A percentile compares a stretch with the other conserved stretches of the same genome.
Conservation (phyloP, 2,888 invertebrate species). For the Papilio gigon region DNA sequence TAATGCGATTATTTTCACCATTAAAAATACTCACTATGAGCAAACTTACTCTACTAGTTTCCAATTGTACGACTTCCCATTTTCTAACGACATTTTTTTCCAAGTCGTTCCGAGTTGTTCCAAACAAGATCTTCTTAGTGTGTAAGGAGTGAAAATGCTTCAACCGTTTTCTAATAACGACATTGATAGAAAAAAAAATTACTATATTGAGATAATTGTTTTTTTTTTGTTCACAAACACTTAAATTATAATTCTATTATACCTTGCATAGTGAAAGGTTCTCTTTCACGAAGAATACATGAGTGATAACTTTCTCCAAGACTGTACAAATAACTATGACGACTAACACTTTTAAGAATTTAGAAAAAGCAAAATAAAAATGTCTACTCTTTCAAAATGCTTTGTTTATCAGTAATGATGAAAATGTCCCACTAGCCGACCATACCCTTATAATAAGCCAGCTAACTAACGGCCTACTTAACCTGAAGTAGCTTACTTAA, state of each 20-base stretch:
- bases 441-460: slow-evolving; percentile 62
- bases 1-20: slow-evolving; percentile 43
- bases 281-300: background rate
- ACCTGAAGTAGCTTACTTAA: background rate
- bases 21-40: slow-evolving; percentile 62
- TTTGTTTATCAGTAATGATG: slow-evolving; percentile 40
- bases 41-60: slow-evolving; percentile 65
- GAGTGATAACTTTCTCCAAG: slow-evolving; percentile 29
- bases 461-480: slow-evolving; percentile 63
- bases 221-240: background rate
- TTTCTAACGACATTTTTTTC: slow-evolving; percentile 80
- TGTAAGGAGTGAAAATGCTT: slow-evolving; percentile 62
- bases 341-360: slow-evolving; percentile 5
- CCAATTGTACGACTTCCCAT: slow-evolving; percentile 73
- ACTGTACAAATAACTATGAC: slow-evolving; percentile 21
- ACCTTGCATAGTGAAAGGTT: slow-evolving; percentile 14
- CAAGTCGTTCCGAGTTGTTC: slow-evolving; percentile 53
- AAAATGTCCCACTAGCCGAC: slow-evolving; percentile 68
- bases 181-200: slow-evolving; percentile 22
- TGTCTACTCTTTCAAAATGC: slow-evolving; percentile 16
- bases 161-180: slow-evolving; percentile 46
- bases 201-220: background rate
- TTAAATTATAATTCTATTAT: slow-evolving; percentile 1
- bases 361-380: slow-evolving; percentile 48
- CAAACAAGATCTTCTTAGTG: slow-evolving; percentile 61